Conservation (phyloP, 2,888 invertebrate species). For the Cyclophora albipunctata region DNA sequence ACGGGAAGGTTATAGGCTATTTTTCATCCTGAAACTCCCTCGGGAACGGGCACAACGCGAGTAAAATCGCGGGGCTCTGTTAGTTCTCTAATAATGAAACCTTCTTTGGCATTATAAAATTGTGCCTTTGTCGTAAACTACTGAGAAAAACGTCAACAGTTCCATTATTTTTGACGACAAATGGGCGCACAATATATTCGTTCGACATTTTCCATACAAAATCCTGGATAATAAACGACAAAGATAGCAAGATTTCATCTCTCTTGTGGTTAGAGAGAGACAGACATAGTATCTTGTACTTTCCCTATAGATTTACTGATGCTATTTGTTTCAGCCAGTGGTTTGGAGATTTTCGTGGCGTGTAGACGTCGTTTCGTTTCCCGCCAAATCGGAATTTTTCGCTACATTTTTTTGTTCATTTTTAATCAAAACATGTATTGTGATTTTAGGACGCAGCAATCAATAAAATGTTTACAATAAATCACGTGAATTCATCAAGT, state of each 20-base stretch:
- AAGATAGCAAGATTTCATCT: conserved; percentile 20
- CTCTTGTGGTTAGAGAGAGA: conserved; percentile 32
- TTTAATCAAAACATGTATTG: too few species aligned
- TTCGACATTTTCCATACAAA: conserved; percentile 33
- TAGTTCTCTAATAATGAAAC: too few species aligned
- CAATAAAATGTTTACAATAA: too few species aligned
- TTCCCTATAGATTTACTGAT: conserved; percentile 69
- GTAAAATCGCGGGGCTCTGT: too few species aligned
- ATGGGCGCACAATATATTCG: conserved; percentile 30
- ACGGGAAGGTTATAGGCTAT: too few species aligned
- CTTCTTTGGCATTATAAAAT: background rate
- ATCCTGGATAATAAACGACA: conserved; percentile 45
- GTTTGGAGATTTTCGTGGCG: conserved; percentile 12
- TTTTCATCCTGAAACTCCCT: too few species aligned
- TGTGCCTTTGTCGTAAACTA: too few species aligned
- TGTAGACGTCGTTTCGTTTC: conserved; percentile 10
- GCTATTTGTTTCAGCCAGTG: conserved; percentile 34
- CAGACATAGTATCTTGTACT: conserved; percentile 36
- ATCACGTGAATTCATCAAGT: too few species aligned
- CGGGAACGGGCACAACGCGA: too few species aligned
- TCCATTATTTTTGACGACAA: conserved; percentile 25
- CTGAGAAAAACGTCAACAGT: conserved; percentile 11
- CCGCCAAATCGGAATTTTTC: background rate
- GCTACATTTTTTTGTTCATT: too few species aligned
- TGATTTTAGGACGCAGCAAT: too few species aligned